Evolutionary conservation across 2,113 vertebrate species (phyloP).

Genomic region (Chaenogobius annularis): DNA sequence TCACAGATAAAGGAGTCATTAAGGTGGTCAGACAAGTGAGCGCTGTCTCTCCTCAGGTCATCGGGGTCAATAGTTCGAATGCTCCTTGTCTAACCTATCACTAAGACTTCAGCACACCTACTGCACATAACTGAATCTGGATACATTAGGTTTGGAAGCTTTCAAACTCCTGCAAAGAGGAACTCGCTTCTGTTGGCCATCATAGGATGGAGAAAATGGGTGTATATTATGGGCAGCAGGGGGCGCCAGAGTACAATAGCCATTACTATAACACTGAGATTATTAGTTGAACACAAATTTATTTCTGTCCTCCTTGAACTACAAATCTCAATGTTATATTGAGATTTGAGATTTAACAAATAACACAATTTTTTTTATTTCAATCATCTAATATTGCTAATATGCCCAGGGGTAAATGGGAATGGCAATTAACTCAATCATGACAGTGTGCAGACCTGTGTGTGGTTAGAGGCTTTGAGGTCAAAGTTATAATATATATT

Average conservation of each 20-base stretch:
- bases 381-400: not conserved
- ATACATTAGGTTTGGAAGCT: not conserved
- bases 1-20: constrained; percentile 9
- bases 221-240: not conserved
- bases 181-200: not conserved
- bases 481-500: not conserved
- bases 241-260: not conserved
- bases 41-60: constrained; percentile 49
- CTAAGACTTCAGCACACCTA: not conserved
- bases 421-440: not conserved
- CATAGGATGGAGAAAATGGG: not conserved
- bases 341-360: not conserved
- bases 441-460: not conserved
- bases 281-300: not conserved
- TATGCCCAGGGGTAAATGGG: not conserved
- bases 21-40: constrained; percentile 15
- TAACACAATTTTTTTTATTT: not conserved
- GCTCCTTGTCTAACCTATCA: constrained; percentile 17
- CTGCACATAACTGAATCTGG: not conserved
- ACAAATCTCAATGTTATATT: too few species aligned
- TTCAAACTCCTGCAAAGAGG: not conserved
- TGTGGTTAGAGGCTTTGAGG: not conserved
- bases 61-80: constrained; percentile 43
- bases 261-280: not conserved
- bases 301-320: too few species aligned